These are phyloP conservation scores for Ornithoptera alexandrae DNA, from an alignment of 2,888 invertebrate genomes.

Conservation along the genomic window DNA sequence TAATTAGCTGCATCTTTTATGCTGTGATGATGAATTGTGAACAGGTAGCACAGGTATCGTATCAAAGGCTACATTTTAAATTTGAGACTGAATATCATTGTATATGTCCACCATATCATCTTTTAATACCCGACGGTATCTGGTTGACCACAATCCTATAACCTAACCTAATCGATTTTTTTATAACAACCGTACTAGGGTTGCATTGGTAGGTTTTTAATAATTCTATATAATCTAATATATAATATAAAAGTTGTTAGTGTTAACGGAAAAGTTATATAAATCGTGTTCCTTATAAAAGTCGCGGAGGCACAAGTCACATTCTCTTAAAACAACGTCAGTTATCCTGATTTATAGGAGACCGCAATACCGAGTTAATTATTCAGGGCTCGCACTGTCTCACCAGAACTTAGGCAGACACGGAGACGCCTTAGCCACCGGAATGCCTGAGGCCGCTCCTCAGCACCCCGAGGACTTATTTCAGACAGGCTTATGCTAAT, in stretches of 20 bases:
- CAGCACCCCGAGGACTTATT: constrained; percentile 16
- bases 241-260: not conserved
- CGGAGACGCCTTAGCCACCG: constrained; percentile 13
- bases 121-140: too few relatives aligned
- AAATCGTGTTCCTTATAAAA: not conserved
- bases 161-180: too few relatives aligned
- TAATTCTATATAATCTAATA: not conserved
- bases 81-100: too few relatives aligned
- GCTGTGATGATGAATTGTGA: too few relatives aligned
- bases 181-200: too few relatives aligned
- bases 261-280: not conserved
- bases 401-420: constrained; percentile 20
- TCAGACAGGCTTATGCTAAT: constrained; percentile 26
- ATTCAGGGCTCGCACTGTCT: constrained; percentile 21
- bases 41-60: too few relatives aligned
- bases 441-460: not conserved
- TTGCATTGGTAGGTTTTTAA: too few relatives aligned
- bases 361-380: constrained; percentile 20
- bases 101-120: too few relatives aligned
- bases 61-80: too few relatives aligned
- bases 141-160: too few relatives aligned
- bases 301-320: not conserved
- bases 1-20: too few relatives aligned
- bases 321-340: constrained; percentile 1
- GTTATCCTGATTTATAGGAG: constrained; percentile 5